Percentiles rank a stretch among this genome's conserved stretches.
phyloP scores from a whole-genome alignment of 2,888 invertebrate genomes.

The Galeopsomyia nigrocyanea region DNA sequence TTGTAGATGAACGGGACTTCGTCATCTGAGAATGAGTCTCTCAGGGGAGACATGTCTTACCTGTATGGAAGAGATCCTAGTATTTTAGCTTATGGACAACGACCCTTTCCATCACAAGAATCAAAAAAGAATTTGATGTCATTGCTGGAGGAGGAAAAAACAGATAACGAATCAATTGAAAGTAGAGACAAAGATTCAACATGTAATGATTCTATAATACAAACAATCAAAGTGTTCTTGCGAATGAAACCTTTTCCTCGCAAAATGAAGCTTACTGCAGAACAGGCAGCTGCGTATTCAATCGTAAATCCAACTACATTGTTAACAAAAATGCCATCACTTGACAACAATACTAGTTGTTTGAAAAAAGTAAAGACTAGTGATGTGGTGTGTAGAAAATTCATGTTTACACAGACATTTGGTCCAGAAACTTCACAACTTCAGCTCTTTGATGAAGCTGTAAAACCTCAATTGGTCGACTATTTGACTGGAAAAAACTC shows the following conservation, averaged over 20 bases:
- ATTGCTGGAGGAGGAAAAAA: constrained; percentile 56
- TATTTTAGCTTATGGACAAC: constrained; percentile 61
- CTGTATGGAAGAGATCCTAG: constrained; percentile 64
- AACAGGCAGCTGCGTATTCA: constrained; percentile 66
- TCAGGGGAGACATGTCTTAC: constrained; percentile 57
- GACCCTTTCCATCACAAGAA: constrained; percentile 51
- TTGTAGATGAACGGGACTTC: constrained; percentile 38
- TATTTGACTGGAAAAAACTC: constrained; percentile 76
- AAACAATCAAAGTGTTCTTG: constrained; percentile 72
- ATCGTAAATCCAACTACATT: constrained; percentile 69
- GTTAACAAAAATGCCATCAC: constrained; percentile 68
- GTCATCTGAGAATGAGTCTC: constrained; percentile 41
- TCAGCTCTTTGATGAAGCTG: constrained; percentile 67
- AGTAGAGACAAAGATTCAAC: constrained; percentile 19
- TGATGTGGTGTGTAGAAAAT: constrained; percentile 58
- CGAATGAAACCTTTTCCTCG: constrained; percentile 71
- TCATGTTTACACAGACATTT: constrained; percentile 64
- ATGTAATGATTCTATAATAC: constrained; percentile 37
- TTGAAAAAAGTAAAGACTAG: constrained; percentile 54
- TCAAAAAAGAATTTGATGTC: constrained; percentile 60
- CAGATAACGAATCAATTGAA: constrained; percentile 42
- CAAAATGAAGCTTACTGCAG: constrained; percentile 53
- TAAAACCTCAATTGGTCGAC: constrained; percentile 61
- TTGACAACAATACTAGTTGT: constrained; percentile 56
- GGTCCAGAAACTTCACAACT: constrained; percentile 64